Conservation (phyloP, 2,888 invertebrate species). For the Amphipyra tragopoginis region DNA sequence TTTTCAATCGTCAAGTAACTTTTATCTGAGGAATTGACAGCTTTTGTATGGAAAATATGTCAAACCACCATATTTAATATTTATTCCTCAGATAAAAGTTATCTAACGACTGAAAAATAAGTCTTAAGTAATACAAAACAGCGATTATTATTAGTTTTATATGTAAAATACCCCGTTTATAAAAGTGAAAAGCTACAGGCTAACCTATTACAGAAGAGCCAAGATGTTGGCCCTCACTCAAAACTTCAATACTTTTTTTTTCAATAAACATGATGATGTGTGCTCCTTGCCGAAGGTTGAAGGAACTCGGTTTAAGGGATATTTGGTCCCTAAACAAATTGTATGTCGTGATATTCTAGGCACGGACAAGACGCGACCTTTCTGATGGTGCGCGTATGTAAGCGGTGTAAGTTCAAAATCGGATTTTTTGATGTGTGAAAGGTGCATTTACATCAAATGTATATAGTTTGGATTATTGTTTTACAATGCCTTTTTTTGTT, state of each 20-base stretch:
- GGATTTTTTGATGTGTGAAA: not conserved
- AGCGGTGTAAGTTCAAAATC: slow-evolving; percentile 44
- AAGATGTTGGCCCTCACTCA: not conserved
- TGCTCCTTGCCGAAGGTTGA: slow-evolving; percentile 37
- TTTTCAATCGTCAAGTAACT: no score
- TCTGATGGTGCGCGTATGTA: slow-evolving; percentile 31
- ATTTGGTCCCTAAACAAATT: slow-evolving; percentile 73
- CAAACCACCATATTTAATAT: no score
- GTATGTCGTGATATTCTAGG: slow-evolving; percentile 66
- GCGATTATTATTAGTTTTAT: no score
- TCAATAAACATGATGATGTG: slow-evolving; percentile 50
- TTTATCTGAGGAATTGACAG: no score
- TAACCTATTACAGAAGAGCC: not conserved
- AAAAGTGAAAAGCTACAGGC: not conserved
- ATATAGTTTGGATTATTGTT: no score
- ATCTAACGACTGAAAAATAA: no score
- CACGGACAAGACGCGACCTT: slow-evolving; percentile 72
- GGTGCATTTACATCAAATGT: no score
- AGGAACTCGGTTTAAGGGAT: slow-evolving; percentile 42
- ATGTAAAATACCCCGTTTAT: not conserved
- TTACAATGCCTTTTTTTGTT: no score
- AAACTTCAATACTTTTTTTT: slow-evolving; percentile 38
- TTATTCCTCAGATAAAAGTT: no score
- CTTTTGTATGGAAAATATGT: no score
- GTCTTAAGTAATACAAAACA: no score